These are phyloP conservation scores for Spisula solida DNA, from an alignment of 2,888 invertebrate species.

Conservation along the genomic window DNA sequence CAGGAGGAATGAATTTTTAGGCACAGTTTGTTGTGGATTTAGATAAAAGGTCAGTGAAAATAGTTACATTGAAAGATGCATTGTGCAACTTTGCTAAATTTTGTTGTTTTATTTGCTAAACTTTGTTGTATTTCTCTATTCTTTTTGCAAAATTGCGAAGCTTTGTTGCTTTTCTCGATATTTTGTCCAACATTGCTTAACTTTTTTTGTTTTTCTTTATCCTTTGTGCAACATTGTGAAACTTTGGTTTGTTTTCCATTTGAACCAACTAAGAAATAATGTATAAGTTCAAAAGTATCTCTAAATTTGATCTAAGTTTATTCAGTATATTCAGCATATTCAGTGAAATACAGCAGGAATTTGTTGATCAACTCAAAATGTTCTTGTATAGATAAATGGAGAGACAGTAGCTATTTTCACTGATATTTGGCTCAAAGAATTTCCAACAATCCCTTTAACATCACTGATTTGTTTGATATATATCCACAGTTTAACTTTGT, in stretches of 20 bases:
- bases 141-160: background rate
- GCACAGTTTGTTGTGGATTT: constrained; percentile 12
- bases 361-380: too few species aligned
- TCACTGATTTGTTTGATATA: background rate
- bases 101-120: background rate
- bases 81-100: background rate
- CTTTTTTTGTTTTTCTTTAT: background rate
- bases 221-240: too few species aligned
- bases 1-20: background rate
- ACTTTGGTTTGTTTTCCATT: too few species aligned
- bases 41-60: background rate
- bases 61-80: background rate
- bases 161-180: background rate
- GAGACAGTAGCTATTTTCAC: background rate
- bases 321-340: too few species aligned
- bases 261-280: too few species aligned
- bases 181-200: too few species aligned
- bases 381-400: too few species aligned
- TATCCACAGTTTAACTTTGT: background rate
- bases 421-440: background rate
- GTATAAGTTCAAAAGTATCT: too few species aligned
- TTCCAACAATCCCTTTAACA: background rate
- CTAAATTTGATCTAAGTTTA: too few species aligned
- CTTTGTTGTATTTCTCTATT: background rate
- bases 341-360: too few species aligned